These are phyloP conservation scores for Orientallactaga bullata DNA, from an alignment of 2,113 vertebrate genomes.

Conservation along the genomic window DNA sequence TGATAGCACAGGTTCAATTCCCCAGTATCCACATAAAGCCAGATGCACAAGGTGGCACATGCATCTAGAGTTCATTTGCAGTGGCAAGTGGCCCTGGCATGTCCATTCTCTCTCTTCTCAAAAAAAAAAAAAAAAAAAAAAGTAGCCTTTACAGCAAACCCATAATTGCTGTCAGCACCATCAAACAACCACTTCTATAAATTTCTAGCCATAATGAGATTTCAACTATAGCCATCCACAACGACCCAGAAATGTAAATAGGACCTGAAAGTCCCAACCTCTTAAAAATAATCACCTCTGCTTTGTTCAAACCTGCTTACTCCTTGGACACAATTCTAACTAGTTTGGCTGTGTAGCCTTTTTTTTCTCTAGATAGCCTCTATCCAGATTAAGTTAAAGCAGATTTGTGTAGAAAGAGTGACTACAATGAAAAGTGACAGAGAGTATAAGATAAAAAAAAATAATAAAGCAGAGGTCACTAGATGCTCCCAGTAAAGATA, in stretches of 20 bases:
- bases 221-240: background rate
- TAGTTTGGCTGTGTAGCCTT: background rate
- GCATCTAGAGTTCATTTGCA: too few relatives aligned
- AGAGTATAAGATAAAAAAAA: background rate
- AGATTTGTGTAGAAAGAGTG: background rate
- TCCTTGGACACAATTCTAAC: slow-evolving; percentile 1
- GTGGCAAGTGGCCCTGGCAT: too few relatives aligned
- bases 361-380: background rate
- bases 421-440: background rate
- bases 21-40: too few relatives aligned
- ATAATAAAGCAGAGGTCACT: background rate
- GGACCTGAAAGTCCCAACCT: background rate
- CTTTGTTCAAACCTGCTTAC: background rate
- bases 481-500: background rate
- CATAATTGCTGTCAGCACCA: background rate
- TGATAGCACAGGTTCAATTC: too few relatives aligned
- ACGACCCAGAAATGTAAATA: background rate
- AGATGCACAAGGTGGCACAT: too few relatives aligned
- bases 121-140: too few relatives aligned
- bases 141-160: background rate
- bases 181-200: slow-evolving; percentile 4
- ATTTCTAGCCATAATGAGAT: background rate
- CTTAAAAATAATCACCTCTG: too few relatives aligned
- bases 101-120: too few relatives aligned
- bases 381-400: background rate